phyloP scores from a whole-genome alignment of 2,888 invertebrate species.

The Serripes groenlandicus region DNA sequence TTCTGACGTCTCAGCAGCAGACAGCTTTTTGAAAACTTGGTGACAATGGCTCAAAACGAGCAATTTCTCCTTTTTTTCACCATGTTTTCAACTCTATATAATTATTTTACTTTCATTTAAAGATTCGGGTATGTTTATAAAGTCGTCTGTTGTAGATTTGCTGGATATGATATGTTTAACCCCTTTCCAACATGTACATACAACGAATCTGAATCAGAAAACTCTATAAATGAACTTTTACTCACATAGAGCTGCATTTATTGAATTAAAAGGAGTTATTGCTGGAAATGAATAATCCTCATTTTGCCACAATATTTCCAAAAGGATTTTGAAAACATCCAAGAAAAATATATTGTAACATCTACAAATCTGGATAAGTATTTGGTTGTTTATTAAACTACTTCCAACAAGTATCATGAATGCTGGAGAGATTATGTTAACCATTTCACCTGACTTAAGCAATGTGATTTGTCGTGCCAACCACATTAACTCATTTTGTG shows the following conservation, averaged over 20 bases:
- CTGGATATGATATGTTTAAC: neutral
- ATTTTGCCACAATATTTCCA: neutral
- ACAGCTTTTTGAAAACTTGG: neutral
- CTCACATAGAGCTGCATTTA: neutral
- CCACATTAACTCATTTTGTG: too few relatives aligned
- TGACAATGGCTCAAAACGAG: neutral
- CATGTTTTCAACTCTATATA: neutral
- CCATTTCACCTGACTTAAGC: too few relatives aligned
- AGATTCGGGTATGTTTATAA: neutral
- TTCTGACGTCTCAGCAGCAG: neutral
- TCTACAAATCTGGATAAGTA: too few relatives aligned
- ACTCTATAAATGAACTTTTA: neutral
- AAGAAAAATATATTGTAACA: too few relatives aligned
- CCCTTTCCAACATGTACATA: neutral
- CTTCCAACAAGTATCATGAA: too few relatives aligned
- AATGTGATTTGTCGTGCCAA: too few relatives aligned
- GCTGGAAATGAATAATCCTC: neutral
- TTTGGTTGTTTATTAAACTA: too few relatives aligned
- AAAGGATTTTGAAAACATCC: neutral
- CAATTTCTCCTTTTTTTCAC: neutral
- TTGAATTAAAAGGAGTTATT: slow-evolving; percentile 1
- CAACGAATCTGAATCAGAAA: neutral
- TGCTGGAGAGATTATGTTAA: too few relatives aligned
- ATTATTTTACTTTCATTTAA: neutral
- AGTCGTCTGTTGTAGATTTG: neutral